Conservation (phyloP, 2,797 vertebrate genomes). For the Momotus momota region DNA sequence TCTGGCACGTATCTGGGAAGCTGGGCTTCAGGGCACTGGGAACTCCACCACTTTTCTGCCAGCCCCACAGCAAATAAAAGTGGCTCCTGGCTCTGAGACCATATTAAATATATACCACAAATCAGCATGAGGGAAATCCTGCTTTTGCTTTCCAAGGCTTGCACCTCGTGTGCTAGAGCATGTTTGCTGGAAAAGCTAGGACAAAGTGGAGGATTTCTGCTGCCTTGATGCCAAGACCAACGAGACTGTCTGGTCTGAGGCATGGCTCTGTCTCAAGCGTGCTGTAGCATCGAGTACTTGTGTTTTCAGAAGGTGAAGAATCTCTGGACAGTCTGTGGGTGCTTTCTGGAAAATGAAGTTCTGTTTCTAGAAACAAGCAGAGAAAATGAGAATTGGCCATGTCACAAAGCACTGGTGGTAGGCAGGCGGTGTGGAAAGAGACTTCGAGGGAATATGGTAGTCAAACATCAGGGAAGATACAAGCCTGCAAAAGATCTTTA, state of each 20-base stretch:
- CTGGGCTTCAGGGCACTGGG: neutral
- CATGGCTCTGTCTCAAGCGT: neutral
- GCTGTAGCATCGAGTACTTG: fast-evolving
- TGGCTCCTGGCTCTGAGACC: neutral
- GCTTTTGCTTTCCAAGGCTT: neutral
- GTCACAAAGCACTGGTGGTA: neutral
- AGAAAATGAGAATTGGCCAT: neutral
- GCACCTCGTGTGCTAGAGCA: neutral
- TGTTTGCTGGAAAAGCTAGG: neutral
- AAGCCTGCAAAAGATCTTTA: neutral
- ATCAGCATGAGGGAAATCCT: neutral
- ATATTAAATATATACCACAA: neutral
- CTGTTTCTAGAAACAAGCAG: neutral
- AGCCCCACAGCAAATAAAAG: neutral
- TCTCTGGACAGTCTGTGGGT: neutral
- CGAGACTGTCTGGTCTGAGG: neutral
- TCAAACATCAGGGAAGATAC: neutral
- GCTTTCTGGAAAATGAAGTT: neutral
- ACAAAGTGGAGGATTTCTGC: neutral
- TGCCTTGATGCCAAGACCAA: neutral
- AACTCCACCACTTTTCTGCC: neutral
- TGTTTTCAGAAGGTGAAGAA: neutral
- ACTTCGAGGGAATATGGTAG: neutral
- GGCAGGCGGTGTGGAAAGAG: neutral
- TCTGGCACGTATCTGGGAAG: neutral